These are phyloP conservation scores for Priocnemis perturbator DNA, from an alignment of 2,888 invertebrate species.

Conservation along the genomic window DNA sequence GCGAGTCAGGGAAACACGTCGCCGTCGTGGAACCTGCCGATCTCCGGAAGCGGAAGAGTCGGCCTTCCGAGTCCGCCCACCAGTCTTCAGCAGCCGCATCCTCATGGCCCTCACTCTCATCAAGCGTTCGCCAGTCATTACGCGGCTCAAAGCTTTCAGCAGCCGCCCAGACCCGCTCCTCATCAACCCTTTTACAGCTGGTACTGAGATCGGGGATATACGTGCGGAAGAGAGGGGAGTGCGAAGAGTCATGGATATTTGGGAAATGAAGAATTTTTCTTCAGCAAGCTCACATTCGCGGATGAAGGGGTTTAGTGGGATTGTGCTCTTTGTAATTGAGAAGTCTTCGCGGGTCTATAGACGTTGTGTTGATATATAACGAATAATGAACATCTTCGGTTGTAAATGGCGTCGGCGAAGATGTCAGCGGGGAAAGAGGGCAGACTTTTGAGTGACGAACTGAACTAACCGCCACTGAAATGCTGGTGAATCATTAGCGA, in stretches of 20 bases:
- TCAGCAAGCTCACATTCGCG: neutral
- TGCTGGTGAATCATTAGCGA: neutral
- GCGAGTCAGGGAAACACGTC: constrained; percentile 55
- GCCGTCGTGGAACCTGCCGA: constrained; percentile 67
- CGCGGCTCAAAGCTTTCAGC: constrained; percentile 65
- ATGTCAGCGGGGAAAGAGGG: neutral
- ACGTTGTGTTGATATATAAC: neutral
- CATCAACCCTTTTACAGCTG: constrained; percentile 68
- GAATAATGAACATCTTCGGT: neutral
- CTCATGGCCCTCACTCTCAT: constrained; percentile 63
- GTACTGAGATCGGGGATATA: constrained; percentile 53
- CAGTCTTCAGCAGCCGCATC: constrained; percentile 59
- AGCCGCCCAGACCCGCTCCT: constrained; percentile 63
- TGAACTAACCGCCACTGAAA: neutral
- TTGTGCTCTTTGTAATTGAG: neutral
- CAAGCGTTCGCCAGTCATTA: constrained; percentile 68
- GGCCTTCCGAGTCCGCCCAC: constrained; percentile 63
- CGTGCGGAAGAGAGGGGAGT: neutral
- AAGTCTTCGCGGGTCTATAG: neutral
- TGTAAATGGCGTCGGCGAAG: too few relatives aligned
- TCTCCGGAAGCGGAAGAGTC: constrained; percentile 55
- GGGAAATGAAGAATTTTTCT: too few relatives aligned
- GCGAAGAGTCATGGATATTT: too few relatives aligned
- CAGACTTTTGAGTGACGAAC: neutral
- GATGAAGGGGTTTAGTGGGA: neutral